Conservation (phyloP, 1,140 invertebrate genomes). For the Matsumurasca onukii region DNA sequence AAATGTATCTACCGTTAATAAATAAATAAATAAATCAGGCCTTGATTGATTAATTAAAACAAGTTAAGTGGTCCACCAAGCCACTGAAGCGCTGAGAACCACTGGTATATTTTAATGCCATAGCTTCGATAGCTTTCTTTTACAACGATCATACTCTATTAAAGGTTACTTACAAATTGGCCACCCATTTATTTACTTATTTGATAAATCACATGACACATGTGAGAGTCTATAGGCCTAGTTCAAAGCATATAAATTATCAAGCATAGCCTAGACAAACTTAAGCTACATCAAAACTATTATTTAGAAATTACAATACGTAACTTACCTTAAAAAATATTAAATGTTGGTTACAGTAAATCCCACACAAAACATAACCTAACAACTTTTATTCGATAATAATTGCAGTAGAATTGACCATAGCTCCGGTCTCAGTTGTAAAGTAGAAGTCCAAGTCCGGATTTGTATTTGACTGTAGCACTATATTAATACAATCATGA, state of each 20-base stretch:
- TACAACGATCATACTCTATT: background rate
- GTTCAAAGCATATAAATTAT: background rate
- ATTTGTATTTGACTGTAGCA: background rate
- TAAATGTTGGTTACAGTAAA: background rate
- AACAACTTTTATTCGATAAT: background rate
- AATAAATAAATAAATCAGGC: too few relatives aligned
- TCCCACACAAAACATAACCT: slow-evolving; percentile 9
- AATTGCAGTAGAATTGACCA: background rate
- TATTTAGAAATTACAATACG: background rate
- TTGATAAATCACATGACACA: background rate
- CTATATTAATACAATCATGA: background rate
- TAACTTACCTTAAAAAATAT: background rate
- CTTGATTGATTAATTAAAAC: too few relatives aligned
- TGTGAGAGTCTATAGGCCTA: background rate
- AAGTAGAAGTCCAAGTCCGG: background rate
- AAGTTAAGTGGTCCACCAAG: too few relatives aligned
- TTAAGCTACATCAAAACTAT: too few relatives aligned
- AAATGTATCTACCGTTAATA: too few relatives aligned
- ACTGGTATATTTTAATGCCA: too few relatives aligned
- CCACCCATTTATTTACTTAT: background rate
- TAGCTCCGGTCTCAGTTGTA: background rate
- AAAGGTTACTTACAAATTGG: background rate
- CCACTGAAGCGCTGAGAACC: too few relatives aligned
- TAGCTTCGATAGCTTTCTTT: too few relatives aligned
- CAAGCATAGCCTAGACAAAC: background rate